A percentile compares a stretch with the other conserved stretches of the same genome.
Conservation (phyloP, 2,888 invertebrate species). For the Hofmannophila pseudospretella region DNA sequence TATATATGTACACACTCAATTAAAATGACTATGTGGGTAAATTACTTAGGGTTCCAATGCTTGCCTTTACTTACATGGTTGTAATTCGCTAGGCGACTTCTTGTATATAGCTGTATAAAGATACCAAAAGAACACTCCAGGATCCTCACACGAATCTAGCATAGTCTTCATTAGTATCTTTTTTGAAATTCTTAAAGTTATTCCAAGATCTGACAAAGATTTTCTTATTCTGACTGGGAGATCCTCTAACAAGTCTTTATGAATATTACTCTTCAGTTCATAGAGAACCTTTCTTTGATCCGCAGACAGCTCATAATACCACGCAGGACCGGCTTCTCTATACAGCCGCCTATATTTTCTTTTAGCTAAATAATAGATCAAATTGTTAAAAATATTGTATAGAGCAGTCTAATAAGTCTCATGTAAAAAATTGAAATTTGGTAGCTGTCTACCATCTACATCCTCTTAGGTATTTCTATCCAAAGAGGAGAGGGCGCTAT, state of each 20-base stretch:
- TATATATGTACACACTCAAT: no score
- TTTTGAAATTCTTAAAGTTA: constrained; percentile 43
- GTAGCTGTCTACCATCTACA: no score
- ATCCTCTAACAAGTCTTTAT: constrained; percentile 61
- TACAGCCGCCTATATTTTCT: constrained; percentile 34
- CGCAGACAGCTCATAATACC: constrained; percentile 58
- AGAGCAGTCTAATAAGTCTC: no score
- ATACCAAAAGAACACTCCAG: constrained; percentile 67
- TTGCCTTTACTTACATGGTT: constrained; percentile 29
- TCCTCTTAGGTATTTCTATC: no score
- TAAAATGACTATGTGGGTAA: no score
- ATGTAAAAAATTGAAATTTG: no score
- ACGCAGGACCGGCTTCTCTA: constrained; percentile 49
- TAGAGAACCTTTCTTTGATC: constrained; percentile 41
- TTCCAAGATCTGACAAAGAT: constrained; percentile 48
- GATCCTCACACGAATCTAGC: constrained; percentile 42
- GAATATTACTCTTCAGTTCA: constrained; percentile 43
- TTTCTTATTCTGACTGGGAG: constrained; percentile 43
- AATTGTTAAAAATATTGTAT: no score
- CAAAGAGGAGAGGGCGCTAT: no score
- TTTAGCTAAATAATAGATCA: constrained; percentile 29
- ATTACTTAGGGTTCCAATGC: no score
- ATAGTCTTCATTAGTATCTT: constrained; percentile 47
- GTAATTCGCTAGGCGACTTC: constrained; percentile 43
- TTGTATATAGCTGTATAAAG: constrained; percentile 53